A percentile compares a stretch with the other conserved stretches of the same genome.
Conservation (phyloP, 2,113 vertebrate species). For the Gambusia affinis region DNA sequence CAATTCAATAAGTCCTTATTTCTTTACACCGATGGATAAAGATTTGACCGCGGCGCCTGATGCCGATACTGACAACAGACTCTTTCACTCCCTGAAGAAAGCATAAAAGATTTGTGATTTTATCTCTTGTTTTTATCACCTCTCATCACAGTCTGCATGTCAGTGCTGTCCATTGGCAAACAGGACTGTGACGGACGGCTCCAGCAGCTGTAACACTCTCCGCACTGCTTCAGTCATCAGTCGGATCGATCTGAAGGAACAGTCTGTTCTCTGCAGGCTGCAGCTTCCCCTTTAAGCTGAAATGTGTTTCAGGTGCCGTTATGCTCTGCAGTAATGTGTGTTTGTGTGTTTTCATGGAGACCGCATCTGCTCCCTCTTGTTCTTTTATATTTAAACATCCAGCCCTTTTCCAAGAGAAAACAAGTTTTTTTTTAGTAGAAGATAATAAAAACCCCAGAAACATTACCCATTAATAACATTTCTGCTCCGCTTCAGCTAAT, state of each 20-base stretch:
- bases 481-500: background rate
- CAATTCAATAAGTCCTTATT: no score
- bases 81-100: background rate
- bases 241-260: conserved; percentile 16
- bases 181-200: conserved; percentile 3
- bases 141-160: background rate
- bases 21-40: no score
- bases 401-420: background rate
- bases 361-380: background rate
- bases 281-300: background rate
- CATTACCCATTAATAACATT: background rate
- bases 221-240: background rate
- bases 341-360: background rate
- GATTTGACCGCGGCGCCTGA: background rate
- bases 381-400: no score
- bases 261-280: background rate
- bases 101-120: background rate
- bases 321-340: background rate
- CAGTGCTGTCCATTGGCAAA: background rate
- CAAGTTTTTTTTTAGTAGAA: no score
- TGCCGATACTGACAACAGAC: background rate
- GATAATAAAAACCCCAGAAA: background rate
- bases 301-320: background rate
- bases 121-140: background rate
- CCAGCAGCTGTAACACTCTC: background rate